These are phyloP conservation scores for Aricia artaxerxes DNA, from an alignment of 2,888 invertebrate species.

Conservation along the genomic window DNA sequence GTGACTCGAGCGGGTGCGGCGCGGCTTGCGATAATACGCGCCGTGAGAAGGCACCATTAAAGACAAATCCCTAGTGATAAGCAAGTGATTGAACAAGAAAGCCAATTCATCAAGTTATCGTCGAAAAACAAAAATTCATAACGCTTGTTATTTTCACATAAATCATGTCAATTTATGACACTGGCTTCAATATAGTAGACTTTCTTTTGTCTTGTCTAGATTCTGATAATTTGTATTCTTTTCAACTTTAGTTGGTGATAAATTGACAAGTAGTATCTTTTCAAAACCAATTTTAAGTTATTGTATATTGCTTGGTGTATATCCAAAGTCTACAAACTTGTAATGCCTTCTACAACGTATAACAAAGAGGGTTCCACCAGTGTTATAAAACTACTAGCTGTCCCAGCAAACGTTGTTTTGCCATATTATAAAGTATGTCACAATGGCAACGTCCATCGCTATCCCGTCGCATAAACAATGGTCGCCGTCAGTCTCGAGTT, in stretches of 20 bases:
- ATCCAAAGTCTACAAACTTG: background rate
- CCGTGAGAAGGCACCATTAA: background rate
- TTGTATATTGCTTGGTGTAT: background rate
- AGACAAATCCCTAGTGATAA: background rate
- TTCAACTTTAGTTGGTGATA: background rate
- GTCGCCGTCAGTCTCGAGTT: no score
- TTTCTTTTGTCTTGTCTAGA: background rate
- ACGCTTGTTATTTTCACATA: constrained; percentile 1
- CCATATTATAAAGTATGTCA: no score
- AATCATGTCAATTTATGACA: constrained; percentile 15
- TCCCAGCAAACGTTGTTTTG: no score
- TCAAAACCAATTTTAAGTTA: background rate
- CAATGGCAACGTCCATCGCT: no score
- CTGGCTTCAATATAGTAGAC: background rate
- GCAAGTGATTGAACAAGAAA: background rate
- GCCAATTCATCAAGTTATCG: background rate
- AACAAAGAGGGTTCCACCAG: background rate
- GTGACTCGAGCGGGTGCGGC: no score
- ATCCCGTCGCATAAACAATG: no score
- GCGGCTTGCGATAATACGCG: no score
- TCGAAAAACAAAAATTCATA: background rate
- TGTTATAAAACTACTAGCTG: background rate
- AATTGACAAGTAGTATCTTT: background rate
- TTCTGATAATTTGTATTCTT: background rate
- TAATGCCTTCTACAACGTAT: background rate